These are phyloP conservation scores for Drosophila mimica DNA, from an alignment of 2,888 invertebrate species.

Conservation along the genomic window DNA sequence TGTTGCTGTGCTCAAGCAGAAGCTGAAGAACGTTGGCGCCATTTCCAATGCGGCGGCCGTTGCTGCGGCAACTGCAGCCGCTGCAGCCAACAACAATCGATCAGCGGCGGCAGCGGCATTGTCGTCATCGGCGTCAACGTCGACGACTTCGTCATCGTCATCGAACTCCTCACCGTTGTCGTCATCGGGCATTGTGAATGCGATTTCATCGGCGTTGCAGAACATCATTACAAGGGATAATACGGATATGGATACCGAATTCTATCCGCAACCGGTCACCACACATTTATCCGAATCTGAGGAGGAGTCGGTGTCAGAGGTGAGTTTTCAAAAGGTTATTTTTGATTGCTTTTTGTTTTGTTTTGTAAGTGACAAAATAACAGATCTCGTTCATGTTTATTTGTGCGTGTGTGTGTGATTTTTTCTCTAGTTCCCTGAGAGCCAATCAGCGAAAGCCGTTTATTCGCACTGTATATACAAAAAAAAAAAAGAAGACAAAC, in stretches of 20 bases:
- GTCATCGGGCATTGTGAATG: constrained; percentile 83
- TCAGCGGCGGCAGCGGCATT: constrained; percentile 76
- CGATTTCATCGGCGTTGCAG: constrained; percentile 82
- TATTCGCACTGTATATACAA: not conserved
- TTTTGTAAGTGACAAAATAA: not conserved
- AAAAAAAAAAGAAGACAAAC: not conserved
- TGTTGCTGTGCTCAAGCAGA: constrained; percentile 78
- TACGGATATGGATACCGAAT: constrained; percentile 94
- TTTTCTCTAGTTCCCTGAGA: not conserved
- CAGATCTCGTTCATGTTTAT: not conserved
- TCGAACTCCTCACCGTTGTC: constrained; percentile 83
- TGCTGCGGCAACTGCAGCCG: constrained; percentile 66
- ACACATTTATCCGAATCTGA: constrained; percentile 98
- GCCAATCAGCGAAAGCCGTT: not conserved
- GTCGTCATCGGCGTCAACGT: constrained; percentile 77
- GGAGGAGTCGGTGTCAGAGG: constrained; percentile 98
- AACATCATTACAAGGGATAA: constrained; percentile 91
- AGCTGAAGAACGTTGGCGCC: constrained; percentile 71
- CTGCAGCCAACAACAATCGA: constrained; percentile 61
- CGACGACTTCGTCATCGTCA: constrained; percentile 82
- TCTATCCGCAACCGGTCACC: constrained; percentile 93
- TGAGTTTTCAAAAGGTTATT: constrained; percentile 85
- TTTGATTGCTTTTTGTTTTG: not conserved
- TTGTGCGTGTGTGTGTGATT: not conserved
- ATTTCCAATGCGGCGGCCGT: constrained; percentile 55